Percentiles rank a stretch among this genome's conserved stretches.
Conservation (phyloP, 2,113 vertebrate genomes). For the Petroica traversi region DNA sequence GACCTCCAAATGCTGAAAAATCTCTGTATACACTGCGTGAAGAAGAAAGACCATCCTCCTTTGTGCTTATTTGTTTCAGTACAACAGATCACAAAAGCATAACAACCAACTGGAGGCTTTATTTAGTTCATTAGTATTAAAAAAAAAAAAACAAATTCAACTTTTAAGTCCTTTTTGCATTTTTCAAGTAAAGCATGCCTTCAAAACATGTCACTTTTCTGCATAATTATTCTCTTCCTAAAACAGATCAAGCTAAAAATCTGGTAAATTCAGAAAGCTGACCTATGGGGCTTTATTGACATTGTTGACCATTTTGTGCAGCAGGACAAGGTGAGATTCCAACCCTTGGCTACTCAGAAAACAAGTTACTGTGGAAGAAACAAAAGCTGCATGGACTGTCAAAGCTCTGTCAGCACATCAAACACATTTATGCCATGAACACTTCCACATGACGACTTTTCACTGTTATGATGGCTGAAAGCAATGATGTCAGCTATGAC, state of each 20-base stretch:
- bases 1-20: background rate
- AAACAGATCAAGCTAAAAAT: background rate
- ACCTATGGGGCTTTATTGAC: background rate
- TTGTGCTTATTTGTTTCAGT: background rate
- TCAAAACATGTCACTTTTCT: background rate
- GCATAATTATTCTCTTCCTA: background rate
- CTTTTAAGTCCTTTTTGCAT: background rate
- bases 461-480: background rate
- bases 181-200: background rate
- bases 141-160: background rate
- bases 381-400: background rate
- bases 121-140: background rate
- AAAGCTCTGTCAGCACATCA: background rate
- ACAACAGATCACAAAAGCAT: background rate
- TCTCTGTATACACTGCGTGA: background rate
- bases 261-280: background rate
- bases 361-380: background rate
- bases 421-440: background rate
- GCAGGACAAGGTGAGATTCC: background rate
- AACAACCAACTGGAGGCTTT: background rate
- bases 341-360: background rate
- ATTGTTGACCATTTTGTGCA: background rate
- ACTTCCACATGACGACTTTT: background rate
- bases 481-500: background rate
- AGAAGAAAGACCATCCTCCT: background rate